Base-by-base conservation (phyloP, 2,797 vertebrate species). In the Otolemur crassicaudatus region DNA sequence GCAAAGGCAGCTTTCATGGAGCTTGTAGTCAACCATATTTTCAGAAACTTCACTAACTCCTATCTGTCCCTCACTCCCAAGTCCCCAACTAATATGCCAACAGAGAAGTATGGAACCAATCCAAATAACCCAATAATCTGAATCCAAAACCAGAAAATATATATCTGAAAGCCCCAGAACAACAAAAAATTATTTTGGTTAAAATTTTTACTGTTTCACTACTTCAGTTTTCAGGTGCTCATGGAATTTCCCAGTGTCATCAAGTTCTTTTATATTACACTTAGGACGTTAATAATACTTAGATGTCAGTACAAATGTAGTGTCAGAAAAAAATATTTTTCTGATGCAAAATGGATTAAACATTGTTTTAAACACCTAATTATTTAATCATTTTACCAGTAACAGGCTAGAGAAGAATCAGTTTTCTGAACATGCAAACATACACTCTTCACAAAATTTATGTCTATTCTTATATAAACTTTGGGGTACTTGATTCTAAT, bases 1-100 rank as follows among this genome's bases (percentile, higher is more conserved):
- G 90, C 96, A 97, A 96, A 92, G 95, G 92, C 96, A 87, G 82
- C 58, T 58, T 84, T 73, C 92, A 92, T 5, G 29, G 29, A 86
- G 82, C 60, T 81, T 5, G 4, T n/a, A 60, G 1, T 2, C 14
- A n/a, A 46, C 43, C 4, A 0, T 61, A 85, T 86, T 3, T 22
- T 5, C 90, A 56, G 60, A 88, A 27, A 31, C 34, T 77, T 91
- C 58, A 7, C 49, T 70, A 79, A 34, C 69, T n/a, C 40, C 70
- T 46, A 61, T 53, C 53, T 81, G 88, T 27, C 31, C 65, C 23
- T 73, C 67, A 56, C 25, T 34, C 23, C 12, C 29, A 87, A 90
- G 40, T 63, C 67, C 67, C 60, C 27, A 82, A 43, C 3, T 65
- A 1, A 9, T n/a, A n/a, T 31, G 14, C 67, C 43, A 87, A 87